Percentiles rank a stretch among this genome's conserved stretches.
Conservation (phyloP, 2,113 vertebrate genomes). For the Phyllostomus hastatus region DNA sequence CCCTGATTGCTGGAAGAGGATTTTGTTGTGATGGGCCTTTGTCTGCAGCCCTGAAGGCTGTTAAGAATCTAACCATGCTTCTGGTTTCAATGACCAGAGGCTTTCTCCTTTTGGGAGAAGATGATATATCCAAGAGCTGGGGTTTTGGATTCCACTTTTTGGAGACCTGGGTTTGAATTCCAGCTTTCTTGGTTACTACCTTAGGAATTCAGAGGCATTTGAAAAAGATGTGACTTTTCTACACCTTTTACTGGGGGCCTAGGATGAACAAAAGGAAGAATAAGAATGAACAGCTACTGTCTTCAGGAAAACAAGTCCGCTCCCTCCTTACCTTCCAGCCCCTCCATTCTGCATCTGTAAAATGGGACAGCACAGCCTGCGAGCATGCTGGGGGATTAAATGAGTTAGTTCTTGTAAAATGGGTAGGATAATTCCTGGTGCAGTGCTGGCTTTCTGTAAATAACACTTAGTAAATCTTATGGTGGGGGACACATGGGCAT, state of each 20-base stretch:
- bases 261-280: not conserved
- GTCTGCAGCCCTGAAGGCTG: not conserved
- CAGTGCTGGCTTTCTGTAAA: not conserved
- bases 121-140: not conserved
- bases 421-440: not conserved
- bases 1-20: not conserved
- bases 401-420: slow-evolving; percentile 7
- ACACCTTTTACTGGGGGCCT: not conserved
- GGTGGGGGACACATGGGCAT: not conserved
- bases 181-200: not conserved
- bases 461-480: not conserved
- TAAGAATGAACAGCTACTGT: not conserved
- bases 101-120: not conserved
- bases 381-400: not conserved
- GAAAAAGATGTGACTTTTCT: not conserved
- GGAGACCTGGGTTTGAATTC: not conserved
- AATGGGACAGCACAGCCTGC: not conserved
- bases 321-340: not conserved
- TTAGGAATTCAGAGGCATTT: not conserved
- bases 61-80: not conserved
- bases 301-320: not conserved
- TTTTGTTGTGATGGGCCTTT: not conserved
- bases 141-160: not conserved
- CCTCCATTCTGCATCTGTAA: not conserved
- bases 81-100: not conserved